Base-by-base conservation (phyloP, 2,797 vertebrate genomes). In the Anomalospiza imberbis region DNA sequence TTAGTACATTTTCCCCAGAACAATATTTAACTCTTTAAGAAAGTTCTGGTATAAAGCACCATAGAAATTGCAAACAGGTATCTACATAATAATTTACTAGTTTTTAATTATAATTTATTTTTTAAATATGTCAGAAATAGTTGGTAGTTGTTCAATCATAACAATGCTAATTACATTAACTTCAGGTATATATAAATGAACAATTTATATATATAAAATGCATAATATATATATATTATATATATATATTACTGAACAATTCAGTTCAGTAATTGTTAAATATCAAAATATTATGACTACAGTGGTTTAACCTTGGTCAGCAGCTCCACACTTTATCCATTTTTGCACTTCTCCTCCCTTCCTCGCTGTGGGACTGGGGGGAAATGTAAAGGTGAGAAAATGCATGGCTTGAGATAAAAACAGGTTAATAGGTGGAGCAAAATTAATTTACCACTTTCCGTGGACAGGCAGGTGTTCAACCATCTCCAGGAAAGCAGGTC, bases 311-410 rank as follows among this genome's bases (percentile, higher is more conserved):
- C 6, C 11, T 72, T 51, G 28, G 16, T 38, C 47, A 77, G 13
- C 17, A 68, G 17, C 8, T 6, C 15, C 5, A 31, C 3, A 28
- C 2, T 25, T 70, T 2, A 55, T 13, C 4, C 0, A 3, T 15
- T 74, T 2, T 18, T 8, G 10, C 22, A 47, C 12, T 42, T 62
- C 8, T 9, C 4, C 20, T 70, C 25, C 13, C 17, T 47, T 47
- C 10, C 3, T 62, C 31, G 34, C 42, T 47, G 13, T 54, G 42
- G 40, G 26, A 62, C 48, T 10, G 8, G 17, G 17, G 7, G 70
- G 11, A 55, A 40, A 42, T 12, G 5, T 18, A 48, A 47, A 77
- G 77, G 57, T 48, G 48, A 47, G 11, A 77, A 54, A 61, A 48
- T 4, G 3, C 14, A 42, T 34, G 5, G 9, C 40, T 48, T 22